Evolutionary conservation across 2,113 vertebrate species (phyloP).

Genomic region (rat (Rattus norvegicus)): DNA sequence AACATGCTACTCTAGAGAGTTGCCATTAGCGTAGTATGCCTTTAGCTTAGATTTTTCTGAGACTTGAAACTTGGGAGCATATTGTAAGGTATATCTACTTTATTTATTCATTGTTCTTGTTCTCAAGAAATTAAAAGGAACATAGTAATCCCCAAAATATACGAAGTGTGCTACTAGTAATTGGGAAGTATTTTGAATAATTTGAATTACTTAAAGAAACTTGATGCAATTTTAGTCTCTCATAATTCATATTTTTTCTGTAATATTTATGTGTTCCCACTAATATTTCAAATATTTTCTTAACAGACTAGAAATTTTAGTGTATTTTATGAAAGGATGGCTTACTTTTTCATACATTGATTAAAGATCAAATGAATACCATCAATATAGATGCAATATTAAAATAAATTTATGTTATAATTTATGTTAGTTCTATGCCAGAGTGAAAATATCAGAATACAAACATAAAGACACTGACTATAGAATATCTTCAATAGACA

Average conservation of each 20-base stretch:
- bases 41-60: slow-evolving; percentile 16
- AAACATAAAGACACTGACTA: slow-evolving; percentile 21
- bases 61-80: neutral
- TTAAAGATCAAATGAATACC: neutral
- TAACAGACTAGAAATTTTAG: neutral
- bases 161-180: neutral
- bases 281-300: neutral
- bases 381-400: neutral
- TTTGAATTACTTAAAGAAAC: neutral
- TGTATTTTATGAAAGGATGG: neutral
- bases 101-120: neutral
- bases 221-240: neutral
- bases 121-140: slow-evolving; percentile 4
- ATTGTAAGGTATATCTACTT: slow-evolving; percentile 1
- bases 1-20: neutral
- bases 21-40: neutral
- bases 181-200: neutral
- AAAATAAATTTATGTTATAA: neutral
- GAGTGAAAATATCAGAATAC: neutral
- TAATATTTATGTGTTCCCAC: neutral
- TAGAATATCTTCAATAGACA: neutral
- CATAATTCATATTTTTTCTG: neutral
- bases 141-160: neutral
- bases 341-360: neutral
- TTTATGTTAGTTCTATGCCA: neutral